A percentile compares a stretch with the other conserved stretches of the same genome.
Evolutionary conservation across 2,113 vertebrate genomes (phyloP).

Genomic region (Xenus cinereus): DNA sequence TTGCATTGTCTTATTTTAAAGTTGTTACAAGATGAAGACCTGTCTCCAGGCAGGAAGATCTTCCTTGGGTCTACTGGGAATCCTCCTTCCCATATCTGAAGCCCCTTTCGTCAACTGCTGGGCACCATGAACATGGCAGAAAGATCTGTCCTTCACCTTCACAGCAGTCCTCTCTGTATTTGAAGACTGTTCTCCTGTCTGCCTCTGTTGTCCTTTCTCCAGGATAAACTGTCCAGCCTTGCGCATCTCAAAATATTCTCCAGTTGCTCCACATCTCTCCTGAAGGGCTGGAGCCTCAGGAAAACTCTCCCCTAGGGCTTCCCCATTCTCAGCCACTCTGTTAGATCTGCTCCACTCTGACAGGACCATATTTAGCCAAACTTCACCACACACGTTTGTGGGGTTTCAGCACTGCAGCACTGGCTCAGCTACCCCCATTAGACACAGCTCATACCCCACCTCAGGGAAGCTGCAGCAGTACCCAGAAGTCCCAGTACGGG

Average conservation of each 20-base stretch:
- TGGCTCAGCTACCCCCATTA: not conserved
- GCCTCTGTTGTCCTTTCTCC: not conserved
- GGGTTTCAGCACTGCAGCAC: not conserved
- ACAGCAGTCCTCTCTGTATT: not conserved
- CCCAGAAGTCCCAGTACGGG: not conserved
- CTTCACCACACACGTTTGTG: fast-evolving
- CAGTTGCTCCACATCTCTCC: not conserved
- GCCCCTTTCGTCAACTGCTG: not conserved
- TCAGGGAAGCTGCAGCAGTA: not conserved
- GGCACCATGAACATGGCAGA: not conserved
- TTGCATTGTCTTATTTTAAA: not conserved
- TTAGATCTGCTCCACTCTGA: not conserved
- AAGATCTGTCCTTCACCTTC: not conserved
- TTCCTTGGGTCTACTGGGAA: not conserved
- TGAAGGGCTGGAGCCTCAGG: not conserved
- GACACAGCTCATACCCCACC: not conserved
- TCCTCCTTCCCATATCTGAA: not conserved
- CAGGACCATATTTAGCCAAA: not conserved
- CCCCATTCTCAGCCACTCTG: not conserved
- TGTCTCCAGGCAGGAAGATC: not conserved
- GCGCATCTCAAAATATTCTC: not conserved
- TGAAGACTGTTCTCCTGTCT: not conserved
- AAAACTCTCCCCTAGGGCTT: not conserved
- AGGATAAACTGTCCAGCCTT: not conserved
- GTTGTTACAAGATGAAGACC: not conserved